Conservation (phyloP, 2,888 invertebrate genomes). For the Syrista parreyssii region DNA sequence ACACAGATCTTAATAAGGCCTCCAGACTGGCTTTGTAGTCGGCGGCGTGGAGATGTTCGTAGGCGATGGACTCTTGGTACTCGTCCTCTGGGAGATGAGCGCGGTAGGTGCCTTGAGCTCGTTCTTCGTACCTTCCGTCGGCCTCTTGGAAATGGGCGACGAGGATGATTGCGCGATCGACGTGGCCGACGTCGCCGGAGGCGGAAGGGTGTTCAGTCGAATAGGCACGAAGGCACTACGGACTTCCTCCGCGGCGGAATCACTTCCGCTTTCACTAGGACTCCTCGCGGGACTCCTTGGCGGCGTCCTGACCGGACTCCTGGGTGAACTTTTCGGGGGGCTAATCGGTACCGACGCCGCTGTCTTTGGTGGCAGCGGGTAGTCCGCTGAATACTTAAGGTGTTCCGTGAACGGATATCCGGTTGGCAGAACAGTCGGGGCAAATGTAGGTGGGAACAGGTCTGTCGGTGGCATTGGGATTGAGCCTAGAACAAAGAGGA, state of each 20-base stretch:
- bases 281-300: conserved; percentile 40
- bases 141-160: conserved; percentile 42
- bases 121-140: conserved; percentile 46
- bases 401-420: conserved; percentile 51
- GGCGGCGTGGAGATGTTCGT: conserved; percentile 54
- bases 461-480: conserved; percentile 55
- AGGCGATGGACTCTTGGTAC: conserved; percentile 31
- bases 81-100: conserved; percentile 47
- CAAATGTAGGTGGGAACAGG: conserved; percentile 52
- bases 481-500: conserved; percentile 43
- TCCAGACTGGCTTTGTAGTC: conserved; percentile 58
- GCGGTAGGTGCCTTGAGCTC: conserved; percentile 56
- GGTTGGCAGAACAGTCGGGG: conserved; percentile 51
- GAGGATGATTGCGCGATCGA: conserved; percentile 39
- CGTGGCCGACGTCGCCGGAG: conserved; percentile 25
- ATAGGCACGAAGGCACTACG: conserved; percentile 63
- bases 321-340: conserved; percentile 19
- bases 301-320: conserved; percentile 49
- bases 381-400: conserved; percentile 52
- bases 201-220: conserved; percentile 45
- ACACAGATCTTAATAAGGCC: conserved; percentile 52
- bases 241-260: conserved; percentile 55
- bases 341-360: conserved; percentile 16
- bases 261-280: conserved; percentile 59
- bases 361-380: conserved; percentile 34